Conservation (phyloP, 2,797 vertebrate genomes). For the Epinephelus coioides region DNA sequence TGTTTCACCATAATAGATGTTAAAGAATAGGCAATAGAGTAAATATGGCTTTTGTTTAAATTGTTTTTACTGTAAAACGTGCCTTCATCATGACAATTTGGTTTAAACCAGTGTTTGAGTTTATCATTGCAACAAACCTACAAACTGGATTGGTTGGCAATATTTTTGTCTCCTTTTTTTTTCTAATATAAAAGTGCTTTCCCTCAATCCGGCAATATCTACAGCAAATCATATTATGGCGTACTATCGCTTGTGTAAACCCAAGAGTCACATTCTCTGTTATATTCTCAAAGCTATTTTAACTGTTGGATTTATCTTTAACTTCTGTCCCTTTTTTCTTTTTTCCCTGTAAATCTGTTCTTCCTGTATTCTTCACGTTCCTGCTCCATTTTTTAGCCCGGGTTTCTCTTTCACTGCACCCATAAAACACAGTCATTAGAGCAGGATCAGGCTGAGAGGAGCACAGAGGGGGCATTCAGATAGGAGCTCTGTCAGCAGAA, state of each 20-base stretch:
- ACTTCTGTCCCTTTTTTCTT: slow-evolving; percentile 2
- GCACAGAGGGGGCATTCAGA: slow-evolving; percentile 62
- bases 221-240: slow-evolving; percentile 1
- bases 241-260: slow-evolving; percentile 22
- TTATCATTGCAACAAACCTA: slow-evolving; percentile 27
- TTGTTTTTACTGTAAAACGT: slow-evolving; percentile 2
- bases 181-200: slow-evolving; percentile 8
- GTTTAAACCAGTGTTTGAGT: slow-evolving; percentile 10
- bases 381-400: slow-evolving; percentile 25
- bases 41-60: slow-evolving; percentile 1
- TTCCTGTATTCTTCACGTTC: slow-evolving; percentile 41
- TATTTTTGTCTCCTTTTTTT: slow-evolving; percentile 29
- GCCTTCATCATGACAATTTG: neutral
- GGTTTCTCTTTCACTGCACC: slow-evolving; percentile 50
- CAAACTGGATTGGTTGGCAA: slow-evolving; percentile 8
- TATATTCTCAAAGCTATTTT: slow-evolving; percentile 27
- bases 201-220: slow-evolving; percentile 5
- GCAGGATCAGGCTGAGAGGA: slow-evolving; percentile 50
- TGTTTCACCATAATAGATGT: slow-evolving; percentile 1
- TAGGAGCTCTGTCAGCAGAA: slow-evolving; percentile 74
- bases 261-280: slow-evolving; percentile 12
- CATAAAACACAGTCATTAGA: slow-evolving; percentile 82
- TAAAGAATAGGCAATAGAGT: neutral
- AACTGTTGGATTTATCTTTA: slow-evolving; percentile 23
- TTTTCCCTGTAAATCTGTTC: slow-evolving; percentile 8